Evolutionary conservation across 2,797 vertebrate genomes (phyloP), one percentile per base, ranked within the genome.

Genomic region (Onychomys leucogaster): DNA sequence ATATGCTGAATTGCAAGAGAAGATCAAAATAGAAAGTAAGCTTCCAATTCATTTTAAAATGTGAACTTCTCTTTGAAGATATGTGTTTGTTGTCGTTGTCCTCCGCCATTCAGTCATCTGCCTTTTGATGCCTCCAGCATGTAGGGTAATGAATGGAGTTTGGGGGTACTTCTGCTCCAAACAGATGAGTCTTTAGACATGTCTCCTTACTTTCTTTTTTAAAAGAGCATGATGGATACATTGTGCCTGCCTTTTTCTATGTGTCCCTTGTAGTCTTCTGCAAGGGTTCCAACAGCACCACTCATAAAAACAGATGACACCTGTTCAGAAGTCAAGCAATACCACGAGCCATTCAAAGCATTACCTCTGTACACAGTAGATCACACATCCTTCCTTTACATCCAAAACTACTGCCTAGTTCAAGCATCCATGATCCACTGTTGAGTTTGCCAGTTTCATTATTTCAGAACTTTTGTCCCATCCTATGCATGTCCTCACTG

Each of bases 11-110:
- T 96, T 97, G 97, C 97, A 98, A 96, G 97, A 87, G 97, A 98
- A 98, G 97, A 97, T 95, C 97, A 98, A 97, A 98, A 97, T 97
- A 97, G 97, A 98, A 98, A 97, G 97, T 98, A 98, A 98, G 97
- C 96, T 94, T 97, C 96, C 96, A 76, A 97, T 98, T 98, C 96
- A 91, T 98, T 97, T 95, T 87, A 52, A 97, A 93, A 95, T 88
- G 97, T 97, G 96, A 95, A 91, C 96, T 96, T 97, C 96, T 97
- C 90, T 97, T 97, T 97, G 96, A 96, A 98, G 97, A 98, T 96
- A 69, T 91, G 96, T 97, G 97, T 97, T 90, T 96, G 96, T 97
- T 80, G 90, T 98, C 69, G 0, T 93, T 96, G 97, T 98, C 97
- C 92, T 96, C 88, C 91, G 59, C 96, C 97, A 96, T 96, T 32